phyloP scores from a whole-genome alignment of 2,113 vertebrate genomes.

The Rhegmatorhina hoffmannsi region DNA sequence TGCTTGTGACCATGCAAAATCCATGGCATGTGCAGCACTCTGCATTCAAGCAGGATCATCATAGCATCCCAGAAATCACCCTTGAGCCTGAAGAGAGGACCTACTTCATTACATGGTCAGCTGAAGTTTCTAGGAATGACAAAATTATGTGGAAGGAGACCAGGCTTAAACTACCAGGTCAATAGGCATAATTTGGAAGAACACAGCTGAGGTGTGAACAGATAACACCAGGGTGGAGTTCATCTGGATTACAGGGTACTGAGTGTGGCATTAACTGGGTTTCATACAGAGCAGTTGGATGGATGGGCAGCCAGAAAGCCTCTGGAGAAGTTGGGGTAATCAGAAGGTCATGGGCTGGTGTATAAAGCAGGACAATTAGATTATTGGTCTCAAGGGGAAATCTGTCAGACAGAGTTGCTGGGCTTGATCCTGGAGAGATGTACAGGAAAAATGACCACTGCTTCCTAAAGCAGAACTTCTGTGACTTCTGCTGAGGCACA shows the following conservation, averaged over 20 bases:
- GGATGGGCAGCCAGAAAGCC: background rate
- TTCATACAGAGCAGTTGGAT: background rate
- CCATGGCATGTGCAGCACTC: background rate
- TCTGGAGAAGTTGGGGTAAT: background rate
- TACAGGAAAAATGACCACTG: background rate
- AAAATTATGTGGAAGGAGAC: background rate
- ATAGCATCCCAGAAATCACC: background rate
- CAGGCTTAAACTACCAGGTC: conserved; percentile 9
- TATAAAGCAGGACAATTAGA: background rate
- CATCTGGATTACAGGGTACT: background rate
- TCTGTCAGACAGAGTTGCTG: background rate
- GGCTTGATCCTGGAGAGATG: background rate
- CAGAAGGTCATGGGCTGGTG: background rate
- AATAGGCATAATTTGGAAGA: background rate
- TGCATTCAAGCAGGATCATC: background rate
- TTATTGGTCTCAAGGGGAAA: background rate
- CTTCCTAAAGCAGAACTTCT: background rate
- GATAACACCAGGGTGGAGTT: background rate
- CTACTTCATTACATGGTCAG: background rate
- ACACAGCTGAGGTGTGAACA: background rate
- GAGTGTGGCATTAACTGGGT: background rate
- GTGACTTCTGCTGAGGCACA: background rate
- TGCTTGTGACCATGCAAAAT: background rate
- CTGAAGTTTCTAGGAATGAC: background rate
- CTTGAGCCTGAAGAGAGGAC: background rate